Conservation (phyloP, 1,140 invertebrate genomes). For the Ceratina calcarata region DNA sequence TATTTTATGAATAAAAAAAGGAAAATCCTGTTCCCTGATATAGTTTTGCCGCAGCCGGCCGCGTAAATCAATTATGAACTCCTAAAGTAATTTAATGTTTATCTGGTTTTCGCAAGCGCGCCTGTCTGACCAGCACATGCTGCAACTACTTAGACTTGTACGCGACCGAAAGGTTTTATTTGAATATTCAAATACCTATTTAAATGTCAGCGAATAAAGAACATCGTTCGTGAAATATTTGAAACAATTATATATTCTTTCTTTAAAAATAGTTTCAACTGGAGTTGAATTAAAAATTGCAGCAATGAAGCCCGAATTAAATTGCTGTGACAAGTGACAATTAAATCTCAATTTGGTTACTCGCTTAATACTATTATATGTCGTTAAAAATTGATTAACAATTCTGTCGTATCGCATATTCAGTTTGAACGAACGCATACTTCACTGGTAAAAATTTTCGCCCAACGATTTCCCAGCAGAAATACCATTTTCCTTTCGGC, state of each 20-base stretch:
- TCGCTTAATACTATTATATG: no score
- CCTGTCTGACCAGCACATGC: neutral
- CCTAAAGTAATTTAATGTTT: slow-evolving; percentile 16
- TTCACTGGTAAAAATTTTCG: neutral
- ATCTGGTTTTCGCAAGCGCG: neutral
- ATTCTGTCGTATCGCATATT: no score
- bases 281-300: no score
- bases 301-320: no score
- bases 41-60: neutral
- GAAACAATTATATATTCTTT: no score
- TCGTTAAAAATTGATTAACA: no score
- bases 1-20: slow-evolving; percentile 18
- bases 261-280: no score
- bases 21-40: neutral
- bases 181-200: neutral
- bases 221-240: no score
- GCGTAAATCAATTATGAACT: slow-evolving; percentile 19
- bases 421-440: no score
- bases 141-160: neutral
- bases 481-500: neutral
- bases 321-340: no score
- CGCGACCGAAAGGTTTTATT: neutral
- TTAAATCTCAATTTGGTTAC: no score
- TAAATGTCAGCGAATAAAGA: neutral
- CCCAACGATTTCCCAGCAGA: neutral